Evolutionary conservation across 2,888 invertebrate genomes (phyloP).

Genomic region (Agriopis leucophaearia): DNA sequence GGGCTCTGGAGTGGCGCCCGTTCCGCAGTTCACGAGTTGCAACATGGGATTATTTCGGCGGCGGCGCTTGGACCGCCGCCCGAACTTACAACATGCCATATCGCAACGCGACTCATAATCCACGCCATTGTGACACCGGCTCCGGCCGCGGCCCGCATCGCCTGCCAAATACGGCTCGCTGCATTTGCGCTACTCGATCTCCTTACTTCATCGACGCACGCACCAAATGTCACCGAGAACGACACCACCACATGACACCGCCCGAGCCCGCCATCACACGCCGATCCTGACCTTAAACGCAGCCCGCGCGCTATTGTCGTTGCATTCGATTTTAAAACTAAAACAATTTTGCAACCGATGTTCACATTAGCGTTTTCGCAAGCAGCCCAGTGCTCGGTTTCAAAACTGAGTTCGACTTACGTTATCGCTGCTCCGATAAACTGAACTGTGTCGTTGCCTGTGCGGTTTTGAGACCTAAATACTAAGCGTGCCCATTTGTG

Average conservation of each 20-base stretch:
- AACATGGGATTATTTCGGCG: slow-evolving; percentile 85
- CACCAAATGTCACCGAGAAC: slow-evolving; percentile 56
- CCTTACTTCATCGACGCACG: slow-evolving; percentile 62
- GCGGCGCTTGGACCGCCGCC: slow-evolving; percentile 83
- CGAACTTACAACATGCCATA: slow-evolving; percentile 85
- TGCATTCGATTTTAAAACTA: slow-evolving; percentile 81
- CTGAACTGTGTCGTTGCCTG: slow-evolving; percentile 75
- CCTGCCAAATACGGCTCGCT: slow-evolving; percentile 78
- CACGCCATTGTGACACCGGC: slow-evolving; percentile 79
- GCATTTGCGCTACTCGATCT: slow-evolving; percentile 74
- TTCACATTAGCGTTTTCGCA: slow-evolving; percentile 87
- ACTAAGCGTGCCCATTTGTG: slow-evolving; percentile 52
- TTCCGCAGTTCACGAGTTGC: slow-evolving; percentile 82
- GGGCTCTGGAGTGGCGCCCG: slow-evolving; percentile 81
- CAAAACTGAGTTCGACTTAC: slow-evolving; percentile 83
- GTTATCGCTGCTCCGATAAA: slow-evolving; percentile 84
- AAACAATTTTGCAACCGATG: slow-evolving; percentile 86
- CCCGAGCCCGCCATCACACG: slow-evolving; percentile 38
- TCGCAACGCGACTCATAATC: slow-evolving; percentile 84
- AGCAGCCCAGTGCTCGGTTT: slow-evolving; percentile 84
- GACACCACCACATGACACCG: slow-evolving; percentile 36
- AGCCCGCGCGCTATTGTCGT: slow-evolving; percentile 57
- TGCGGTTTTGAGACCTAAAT: slow-evolving; percentile 82
- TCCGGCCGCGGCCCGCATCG: slow-evolving; percentile 65
- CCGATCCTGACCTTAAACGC: slow-evolving; percentile 23